Evolutionary conservation across 1,140 invertebrate genomes (phyloP), one percentile per base, ranked within the genome.

Genomic region (Lycorma delicatula): DNA sequence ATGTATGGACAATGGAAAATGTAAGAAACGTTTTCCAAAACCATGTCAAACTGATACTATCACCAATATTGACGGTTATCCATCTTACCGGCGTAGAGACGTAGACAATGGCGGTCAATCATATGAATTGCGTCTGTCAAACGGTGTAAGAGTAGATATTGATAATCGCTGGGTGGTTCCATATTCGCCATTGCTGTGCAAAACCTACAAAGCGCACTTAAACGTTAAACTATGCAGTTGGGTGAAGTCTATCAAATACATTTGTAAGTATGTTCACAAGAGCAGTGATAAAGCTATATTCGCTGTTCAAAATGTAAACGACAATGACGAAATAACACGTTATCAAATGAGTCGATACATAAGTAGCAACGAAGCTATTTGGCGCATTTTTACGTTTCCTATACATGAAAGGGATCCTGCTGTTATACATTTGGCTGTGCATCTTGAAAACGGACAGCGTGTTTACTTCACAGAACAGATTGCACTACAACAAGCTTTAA

Each of bases 1-100:
- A 11, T 78, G 77, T 66, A 77, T 77, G 74, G 55, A 52, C 31
- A 68, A 76, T 59, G 70, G 70, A 34, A 73, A 72, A 50, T 79
- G 76, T 64, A 64, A 70, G 1, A 77, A 79, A 64, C 38, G 50
- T 16, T 77, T 62, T 63, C 72, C 74, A 27, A 53, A 59, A 62
- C 46, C 53, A 5, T 68, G 75, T 20, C 16, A 55, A 6, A 48
- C 31, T 5, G 63, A 64, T 18, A 72, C 69, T 7, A 57, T 61
- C 31, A 63, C 63, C 3, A 64, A 66, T 9, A 57, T 63, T 22
- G 63, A 74, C 60, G 68, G 70, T 20, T 74, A 73, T 66, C 71
- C 72, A 27, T 13, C 54, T 13, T 72, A 75, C 52, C 29, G 67
- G 6, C 44, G 69, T 51, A 34, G 65, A 59, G 13, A 9, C 1